phyloP scores from a whole-genome alignment of 2,888 invertebrate species.

The Thera britannica region DNA sequence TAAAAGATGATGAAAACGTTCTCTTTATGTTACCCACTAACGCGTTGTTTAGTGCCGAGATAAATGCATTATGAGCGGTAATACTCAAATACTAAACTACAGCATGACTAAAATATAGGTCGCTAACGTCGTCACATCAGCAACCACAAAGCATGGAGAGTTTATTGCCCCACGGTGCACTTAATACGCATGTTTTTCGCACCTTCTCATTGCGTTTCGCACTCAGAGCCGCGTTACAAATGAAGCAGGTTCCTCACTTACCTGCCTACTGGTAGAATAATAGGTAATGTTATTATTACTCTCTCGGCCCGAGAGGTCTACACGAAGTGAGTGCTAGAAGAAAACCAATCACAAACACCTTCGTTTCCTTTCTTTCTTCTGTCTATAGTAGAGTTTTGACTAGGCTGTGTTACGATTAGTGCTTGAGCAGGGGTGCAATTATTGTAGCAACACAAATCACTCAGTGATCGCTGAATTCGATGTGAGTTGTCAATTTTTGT shows the following conservation, averaged over 20 bases:
- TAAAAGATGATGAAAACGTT: constrained; percentile 3
- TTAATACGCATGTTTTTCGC: constrained; percentile 58
- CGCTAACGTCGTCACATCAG: constrained; percentile 24
- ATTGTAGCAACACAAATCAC: too few relatives aligned
- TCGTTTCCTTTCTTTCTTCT: not conserved
- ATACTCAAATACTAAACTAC: constrained; percentile 17
- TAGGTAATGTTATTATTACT: too few relatives aligned
- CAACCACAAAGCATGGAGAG: constrained; percentile 51
- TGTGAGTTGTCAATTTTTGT: too few relatives aligned
- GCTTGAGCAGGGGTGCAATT: too few relatives aligned
- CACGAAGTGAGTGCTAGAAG: too few relatives aligned
- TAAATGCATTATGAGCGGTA: constrained; percentile 15
- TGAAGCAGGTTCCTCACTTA: not conserved
- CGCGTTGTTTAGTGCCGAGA: constrained; percentile 13
- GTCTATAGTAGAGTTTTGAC: too few relatives aligned
- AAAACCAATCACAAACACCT: not conserved
- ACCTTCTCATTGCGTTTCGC: constrained; percentile 45
- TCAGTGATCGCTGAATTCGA: too few relatives aligned
- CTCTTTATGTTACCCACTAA: not conserved
- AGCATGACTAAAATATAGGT: constrained; percentile 27
- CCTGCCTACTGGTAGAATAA: too few relatives aligned
- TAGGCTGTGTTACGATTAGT: too few relatives aligned
- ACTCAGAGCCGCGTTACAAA: constrained; percentile 3
- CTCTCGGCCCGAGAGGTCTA: too few relatives aligned
- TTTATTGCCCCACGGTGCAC: constrained; percentile 63